Evolutionary conservation across 2,797 vertebrate genomes (phyloP).

Genomic region (Nothura maculosa): DNA sequence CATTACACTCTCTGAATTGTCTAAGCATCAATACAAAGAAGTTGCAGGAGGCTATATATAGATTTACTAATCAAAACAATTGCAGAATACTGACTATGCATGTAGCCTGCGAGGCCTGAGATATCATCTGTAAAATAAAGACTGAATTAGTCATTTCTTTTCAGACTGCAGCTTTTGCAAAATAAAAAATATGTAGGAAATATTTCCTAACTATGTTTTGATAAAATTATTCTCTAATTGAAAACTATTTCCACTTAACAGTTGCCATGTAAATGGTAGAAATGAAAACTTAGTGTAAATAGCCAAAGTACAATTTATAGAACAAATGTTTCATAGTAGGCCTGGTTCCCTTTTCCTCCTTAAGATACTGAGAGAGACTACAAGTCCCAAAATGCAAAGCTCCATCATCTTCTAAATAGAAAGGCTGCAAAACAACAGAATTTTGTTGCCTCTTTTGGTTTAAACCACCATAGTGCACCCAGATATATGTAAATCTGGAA

Average conservation of each 20-base stretch:
- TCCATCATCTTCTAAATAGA: neutral
- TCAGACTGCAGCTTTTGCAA: neutral
- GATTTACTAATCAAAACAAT: slow-evolving; percentile 69
- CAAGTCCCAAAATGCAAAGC: neutral
- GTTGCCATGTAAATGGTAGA: neutral
- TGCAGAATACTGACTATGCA: slow-evolving; percentile 47
- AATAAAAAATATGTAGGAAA: neutral
- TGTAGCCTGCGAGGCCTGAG: neutral
- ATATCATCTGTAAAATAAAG: slow-evolving; percentile 44
- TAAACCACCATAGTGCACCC: neutral
- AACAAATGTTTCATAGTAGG: neutral
- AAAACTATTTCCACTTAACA: slow-evolving; percentile 19
- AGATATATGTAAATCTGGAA: neutral
- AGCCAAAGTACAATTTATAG: neutral
- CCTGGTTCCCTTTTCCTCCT: neutral
- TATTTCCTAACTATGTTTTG: neutral
- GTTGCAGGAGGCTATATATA: slow-evolving; percentile 48
- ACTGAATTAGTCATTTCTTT: slow-evolving; percentile 41
- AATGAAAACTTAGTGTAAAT: slow-evolving; percentile 6
- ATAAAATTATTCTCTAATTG: slow-evolving; percentile 17
- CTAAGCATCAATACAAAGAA: slow-evolving; percentile 39
- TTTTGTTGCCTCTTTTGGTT: neutral
- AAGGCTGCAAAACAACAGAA: accelerated
- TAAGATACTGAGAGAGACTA: neutral
- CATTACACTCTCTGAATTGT: neutral